Evolutionary conservation across 2,888 invertebrate genomes (phyloP).

Genomic region (Augiades crinisus): DNA sequence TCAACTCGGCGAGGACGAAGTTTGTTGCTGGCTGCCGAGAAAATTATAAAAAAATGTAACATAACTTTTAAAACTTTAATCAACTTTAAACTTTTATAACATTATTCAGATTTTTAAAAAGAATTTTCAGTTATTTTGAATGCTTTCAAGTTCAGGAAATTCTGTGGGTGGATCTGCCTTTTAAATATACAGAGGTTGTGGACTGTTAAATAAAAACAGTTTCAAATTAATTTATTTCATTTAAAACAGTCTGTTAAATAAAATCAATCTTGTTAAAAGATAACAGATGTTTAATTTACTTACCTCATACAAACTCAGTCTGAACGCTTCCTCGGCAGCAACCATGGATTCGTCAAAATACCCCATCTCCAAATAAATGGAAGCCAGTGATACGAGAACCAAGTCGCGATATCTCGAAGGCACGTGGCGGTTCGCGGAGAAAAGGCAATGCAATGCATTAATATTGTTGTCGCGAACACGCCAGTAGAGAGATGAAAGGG

Average conservation of each 20-base stretch:
- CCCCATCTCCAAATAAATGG: slow-evolving; percentile 84
- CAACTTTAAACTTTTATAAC: too few relatives aligned
- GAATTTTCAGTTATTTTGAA: too few relatives aligned
- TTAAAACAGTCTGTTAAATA: too few relatives aligned
- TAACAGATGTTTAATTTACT: too few relatives aligned
- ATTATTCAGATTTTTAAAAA: too few relatives aligned
- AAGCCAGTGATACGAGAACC: slow-evolving; percentile 85
- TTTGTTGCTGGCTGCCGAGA: slow-evolving; percentile 84
- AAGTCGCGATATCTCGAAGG: slow-evolving; percentile 83
- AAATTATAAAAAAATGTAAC: neutral
- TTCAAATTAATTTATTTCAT: too few relatives aligned
- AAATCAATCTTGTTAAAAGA: too few relatives aligned
- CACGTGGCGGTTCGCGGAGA: slow-evolving; percentile 81
- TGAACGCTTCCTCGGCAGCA: slow-evolving; percentile 83
- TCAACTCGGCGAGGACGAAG: slow-evolving; percentile 84
- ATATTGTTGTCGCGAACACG: slow-evolving; percentile 85
- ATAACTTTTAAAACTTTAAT: too few relatives aligned
- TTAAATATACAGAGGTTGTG: too few relatives aligned
- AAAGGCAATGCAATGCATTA: slow-evolving; percentile 86
- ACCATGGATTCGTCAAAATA: slow-evolving; percentile 83
- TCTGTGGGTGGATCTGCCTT: too few relatives aligned
- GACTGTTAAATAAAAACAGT: too few relatives aligned
- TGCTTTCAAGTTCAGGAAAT: too few relatives aligned
- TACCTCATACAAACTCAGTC: slow-evolving; percentile 84
- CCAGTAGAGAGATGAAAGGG: slow-evolving; percentile 90